phyloP scores from a whole-genome alignment of 2,888 invertebrate species.

The Anaspis maculata region DNA sequence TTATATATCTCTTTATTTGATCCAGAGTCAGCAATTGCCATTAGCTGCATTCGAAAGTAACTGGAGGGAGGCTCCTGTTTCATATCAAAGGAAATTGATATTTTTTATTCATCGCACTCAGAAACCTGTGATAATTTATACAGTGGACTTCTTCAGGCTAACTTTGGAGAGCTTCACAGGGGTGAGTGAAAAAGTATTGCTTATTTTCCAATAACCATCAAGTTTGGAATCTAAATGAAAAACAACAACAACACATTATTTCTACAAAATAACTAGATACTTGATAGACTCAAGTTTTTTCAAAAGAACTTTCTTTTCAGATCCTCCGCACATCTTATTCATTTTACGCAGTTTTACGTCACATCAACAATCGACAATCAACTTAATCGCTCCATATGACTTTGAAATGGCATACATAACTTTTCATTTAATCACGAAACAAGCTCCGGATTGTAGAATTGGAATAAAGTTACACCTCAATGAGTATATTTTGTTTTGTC shows the following conservation, averaged over 20 bases:
- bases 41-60: slow-evolving; percentile 8
- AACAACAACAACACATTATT: no score
- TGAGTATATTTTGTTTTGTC: no score
- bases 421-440: no score
- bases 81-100: slow-evolving; percentile 2
- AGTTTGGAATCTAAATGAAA: no score
- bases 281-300: no score
- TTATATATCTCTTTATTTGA: neutral
- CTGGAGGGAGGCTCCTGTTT: slow-evolving; percentile 4
- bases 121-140: slow-evolving; percentile 5
- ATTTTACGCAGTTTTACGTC: slow-evolving; percentile 5
- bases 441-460: no score
- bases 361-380: slow-evolving; percentile 6
- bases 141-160: slow-evolving; percentile 7
- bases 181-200: slow-evolving; percentile 1
- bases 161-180: slow-evolving; percentile 4
- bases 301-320: no score
- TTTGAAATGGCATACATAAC: no score
- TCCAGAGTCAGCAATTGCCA: slow-evolving; percentile 6
- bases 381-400: no score
- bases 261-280: neutral
- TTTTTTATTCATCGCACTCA: slow-evolving; percentile 7
- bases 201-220: neutral
- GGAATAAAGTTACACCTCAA: no score
- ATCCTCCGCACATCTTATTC: slow-evolving; percentile 7